Percentiles rank a stretch among this genome's conserved stretches.
Conservation (phyloP, 2,113 vertebrate genomes). For the Psephotus haematonotus region DNA sequence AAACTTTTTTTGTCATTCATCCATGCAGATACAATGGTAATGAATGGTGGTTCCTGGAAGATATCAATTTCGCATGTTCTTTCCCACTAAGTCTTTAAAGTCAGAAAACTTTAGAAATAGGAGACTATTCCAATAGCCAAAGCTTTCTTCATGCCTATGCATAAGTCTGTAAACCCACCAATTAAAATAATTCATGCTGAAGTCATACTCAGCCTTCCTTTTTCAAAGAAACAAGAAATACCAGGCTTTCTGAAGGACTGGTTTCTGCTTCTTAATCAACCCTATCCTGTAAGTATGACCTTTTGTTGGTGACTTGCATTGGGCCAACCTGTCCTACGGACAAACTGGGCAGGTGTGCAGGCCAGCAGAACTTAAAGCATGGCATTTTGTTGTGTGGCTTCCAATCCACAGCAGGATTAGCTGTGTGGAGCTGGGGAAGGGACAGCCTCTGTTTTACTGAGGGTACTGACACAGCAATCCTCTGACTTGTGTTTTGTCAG, state of each 20-base stretch:
- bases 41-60: constrained; percentile 42
- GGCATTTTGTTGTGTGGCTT: neutral
- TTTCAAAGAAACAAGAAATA: constrained; percentile 31
- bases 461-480: neutral
- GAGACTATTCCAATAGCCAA: constrained; percentile 9
- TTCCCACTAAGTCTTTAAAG: constrained; percentile 27
- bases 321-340: neutral
- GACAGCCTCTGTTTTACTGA: neutral
- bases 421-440: neutral
- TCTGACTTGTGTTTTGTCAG: neutral
- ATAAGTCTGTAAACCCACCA: constrained; percentile 42
- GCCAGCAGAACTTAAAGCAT: neutral
- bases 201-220: neutral
- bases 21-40: constrained; percentile 57
- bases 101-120: constrained; percentile 42
- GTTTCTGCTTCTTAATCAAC: neutral
- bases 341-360: neutral
- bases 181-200: constrained; percentile 52
- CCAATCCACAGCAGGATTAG: rapidly evolving
- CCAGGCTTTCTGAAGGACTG: neutral
- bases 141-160: constrained; percentile 36
- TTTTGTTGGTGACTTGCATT: neutral
- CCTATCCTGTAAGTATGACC: neutral
- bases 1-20: constrained; percentile 44
- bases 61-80: constrained; percentile 28